Evolutionary conservation across 2,888 invertebrate genomes (phyloP), one percentile per base, ranked within the genome.

Genomic region (Mycalesis mineus): DNA sequence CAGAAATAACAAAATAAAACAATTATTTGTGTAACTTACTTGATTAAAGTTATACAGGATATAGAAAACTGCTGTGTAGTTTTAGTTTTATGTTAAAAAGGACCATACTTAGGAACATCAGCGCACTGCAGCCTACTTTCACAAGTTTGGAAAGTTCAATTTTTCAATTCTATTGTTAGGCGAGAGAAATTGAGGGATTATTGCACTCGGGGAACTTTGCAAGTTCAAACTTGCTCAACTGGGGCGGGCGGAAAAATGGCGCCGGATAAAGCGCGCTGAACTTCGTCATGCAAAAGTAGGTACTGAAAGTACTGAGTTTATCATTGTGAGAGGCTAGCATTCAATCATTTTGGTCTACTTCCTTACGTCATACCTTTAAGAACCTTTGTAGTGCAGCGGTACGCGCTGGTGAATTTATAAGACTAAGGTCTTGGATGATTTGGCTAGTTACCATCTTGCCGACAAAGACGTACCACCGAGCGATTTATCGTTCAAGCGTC

Each of bases 181-280:
- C 39, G 52, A 53, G 52, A 55, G 49, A 55, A 57, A 54, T 60
- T 41, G 57, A 48, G 42, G 48, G 53, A 53, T 53, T 61, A 53
- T 58, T 54, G 49, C 56, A 61, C 55, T 55, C 49, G 29, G 17
- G 42, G 45, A 56, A 56, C 36, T 53, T 61, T 53, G 45, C 13
- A 57, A 58, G 54, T 61, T 57, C 48, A 58, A 55, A 61, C 52
- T 51, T 17, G 57, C 54, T 13, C 50, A 59, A 61, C 55, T 61
- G 58, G 53, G 56, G 53, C 53, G 56, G 49, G 56, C 22, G 29
- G 40, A 58, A 50, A 61, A 61, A 56, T 61, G 41, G 52, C 55
- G 55, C 17, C 37, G 40, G 13, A 29, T 22, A 55, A 51, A 42
- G 36, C 45, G 47, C 48, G 49, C 41, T 48, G 36, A 55, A 58